Evolutionary conservation across 1,140 invertebrate genomes (phyloP).

Genomic region (Drosophila leontia): DNA sequence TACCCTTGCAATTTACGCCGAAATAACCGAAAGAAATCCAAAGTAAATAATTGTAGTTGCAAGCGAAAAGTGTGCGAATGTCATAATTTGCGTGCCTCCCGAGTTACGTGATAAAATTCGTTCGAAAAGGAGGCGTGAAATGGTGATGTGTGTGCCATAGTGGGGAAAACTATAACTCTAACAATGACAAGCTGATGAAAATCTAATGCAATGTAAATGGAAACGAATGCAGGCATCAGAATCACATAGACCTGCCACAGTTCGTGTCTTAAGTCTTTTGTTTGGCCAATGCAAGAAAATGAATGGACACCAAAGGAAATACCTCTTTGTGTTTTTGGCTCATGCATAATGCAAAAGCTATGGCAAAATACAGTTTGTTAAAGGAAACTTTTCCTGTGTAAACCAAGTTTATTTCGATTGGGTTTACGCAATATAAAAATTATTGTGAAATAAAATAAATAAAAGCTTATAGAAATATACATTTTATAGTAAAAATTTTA

Average conservation of each 20-base stretch:
- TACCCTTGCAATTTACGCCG: slow-evolving; percentile 39
- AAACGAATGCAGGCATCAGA: slow-evolving; percentile 12
- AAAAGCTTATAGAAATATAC: not conserved
- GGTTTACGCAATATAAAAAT: not conserved
- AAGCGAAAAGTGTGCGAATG: slow-evolving; percentile 58
- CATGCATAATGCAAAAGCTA: slow-evolving; percentile 15
- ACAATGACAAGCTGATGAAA: slow-evolving; percentile 36
- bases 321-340: not conserved
- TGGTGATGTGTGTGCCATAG: slow-evolving; percentile 19
- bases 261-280: slow-evolving; percentile 75
- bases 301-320: slow-evolving; percentile 24
- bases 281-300: slow-evolving; percentile 24
- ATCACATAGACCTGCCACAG: slow-evolving; percentile 30
- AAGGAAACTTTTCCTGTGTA: slow-evolving; percentile 5
- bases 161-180: slow-evolving; percentile 17
- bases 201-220: slow-evolving; percentile 30
- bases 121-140: slow-evolving; percentile 46
- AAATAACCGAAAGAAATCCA: slow-evolving; percentile 23
- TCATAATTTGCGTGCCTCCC: slow-evolving; percentile 64
- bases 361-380: not conserved
- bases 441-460: not conserved
- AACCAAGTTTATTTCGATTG: not conserved
- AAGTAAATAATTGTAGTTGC: slow-evolving; percentile 33
- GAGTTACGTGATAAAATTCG: slow-evolving; percentile 57
- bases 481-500: too few relatives aligned